These are phyloP conservation scores for Daktulosphaira vitifoliae DNA, from an alignment of 1,140 invertebrate genomes.

Conservation along the genomic window DNA sequence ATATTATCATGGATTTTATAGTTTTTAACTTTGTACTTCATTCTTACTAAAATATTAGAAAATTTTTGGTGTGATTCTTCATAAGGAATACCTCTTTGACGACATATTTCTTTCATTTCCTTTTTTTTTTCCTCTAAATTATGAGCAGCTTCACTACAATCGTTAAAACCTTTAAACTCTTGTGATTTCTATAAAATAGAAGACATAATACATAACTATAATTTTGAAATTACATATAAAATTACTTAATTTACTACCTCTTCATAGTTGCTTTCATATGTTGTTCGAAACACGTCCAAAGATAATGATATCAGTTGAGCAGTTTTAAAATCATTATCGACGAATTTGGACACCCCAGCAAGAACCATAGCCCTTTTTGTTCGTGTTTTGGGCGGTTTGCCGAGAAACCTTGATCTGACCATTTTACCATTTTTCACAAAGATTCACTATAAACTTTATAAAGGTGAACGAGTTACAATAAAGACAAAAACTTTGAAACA, in stretches of 20 bases:
- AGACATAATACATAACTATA: too few species aligned
- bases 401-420: conserved; percentile 57
- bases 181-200: not conserved
- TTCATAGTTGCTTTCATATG: not conserved
- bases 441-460: too few species aligned
- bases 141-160: not conserved
- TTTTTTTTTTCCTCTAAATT: too few species aligned
- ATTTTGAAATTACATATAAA: too few species aligned
- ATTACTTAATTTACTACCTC: not conserved
- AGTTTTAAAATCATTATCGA: conserved; percentile 5
- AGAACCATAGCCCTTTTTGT: not conserved
- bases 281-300: not conserved
- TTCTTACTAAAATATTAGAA: too few species aligned
- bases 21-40: too few species aligned
- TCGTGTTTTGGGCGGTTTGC: conserved; percentile 5
- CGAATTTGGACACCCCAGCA: conserved; percentile 9
- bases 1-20: too few species aligned
- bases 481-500: too few species aligned
- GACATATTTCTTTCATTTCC: too few species aligned
- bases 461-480: too few species aligned
- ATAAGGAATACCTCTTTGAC: too few species aligned
- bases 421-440: conserved; percentile 46
- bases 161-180: conserved; percentile 1
- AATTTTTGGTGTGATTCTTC: too few species aligned
- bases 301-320: conserved; percentile 4